phyloP scores from a whole-genome alignment of 2,888 invertebrate genomes.

The Eilema griseolum region DNA sequence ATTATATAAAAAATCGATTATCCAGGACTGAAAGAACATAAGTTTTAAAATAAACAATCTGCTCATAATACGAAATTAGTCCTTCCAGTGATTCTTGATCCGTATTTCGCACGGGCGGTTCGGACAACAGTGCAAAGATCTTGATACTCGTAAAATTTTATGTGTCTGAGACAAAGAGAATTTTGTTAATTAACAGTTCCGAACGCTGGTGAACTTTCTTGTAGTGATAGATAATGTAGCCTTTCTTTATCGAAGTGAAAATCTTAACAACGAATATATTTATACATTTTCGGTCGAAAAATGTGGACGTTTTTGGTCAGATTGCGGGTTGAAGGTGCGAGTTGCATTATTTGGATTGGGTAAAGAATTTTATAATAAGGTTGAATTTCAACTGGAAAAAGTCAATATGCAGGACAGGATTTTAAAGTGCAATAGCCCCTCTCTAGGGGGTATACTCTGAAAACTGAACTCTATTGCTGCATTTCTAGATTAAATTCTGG shows the following conservation, averaged over 20 bases:
- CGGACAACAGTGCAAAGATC: constrained; percentile 72
- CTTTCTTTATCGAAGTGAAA: constrained; percentile 68
- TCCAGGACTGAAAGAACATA: no score
- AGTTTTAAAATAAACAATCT: no score
- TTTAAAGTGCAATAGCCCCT: background rate
- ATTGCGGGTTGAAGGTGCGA: background rate
- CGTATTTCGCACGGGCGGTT: constrained; percentile 59
- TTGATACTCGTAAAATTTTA: constrained; percentile 86
- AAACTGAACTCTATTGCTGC: background rate
- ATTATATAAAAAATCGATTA: no score
- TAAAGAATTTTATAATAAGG: background rate
- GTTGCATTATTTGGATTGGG: constrained; percentile 6
- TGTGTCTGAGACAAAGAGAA: constrained; percentile 85
- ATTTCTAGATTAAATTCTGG: no score
- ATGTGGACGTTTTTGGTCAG: constrained; percentile 32
- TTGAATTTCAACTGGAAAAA: constrained; percentile 4
- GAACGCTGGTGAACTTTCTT: constrained; percentile 67
- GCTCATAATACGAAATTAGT: background rate
- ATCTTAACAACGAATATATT: constrained; percentile 69
- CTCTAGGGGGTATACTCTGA: background rate
- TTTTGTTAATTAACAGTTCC: constrained; percentile 84
- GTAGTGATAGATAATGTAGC: constrained; percentile 79
- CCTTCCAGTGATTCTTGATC: constrained; percentile 54
- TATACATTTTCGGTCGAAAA: constrained; percentile 29
- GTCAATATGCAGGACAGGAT: background rate